Conservation (phyloP, 2,797 vertebrate genomes). For the Poecilia velifera region DNA sequence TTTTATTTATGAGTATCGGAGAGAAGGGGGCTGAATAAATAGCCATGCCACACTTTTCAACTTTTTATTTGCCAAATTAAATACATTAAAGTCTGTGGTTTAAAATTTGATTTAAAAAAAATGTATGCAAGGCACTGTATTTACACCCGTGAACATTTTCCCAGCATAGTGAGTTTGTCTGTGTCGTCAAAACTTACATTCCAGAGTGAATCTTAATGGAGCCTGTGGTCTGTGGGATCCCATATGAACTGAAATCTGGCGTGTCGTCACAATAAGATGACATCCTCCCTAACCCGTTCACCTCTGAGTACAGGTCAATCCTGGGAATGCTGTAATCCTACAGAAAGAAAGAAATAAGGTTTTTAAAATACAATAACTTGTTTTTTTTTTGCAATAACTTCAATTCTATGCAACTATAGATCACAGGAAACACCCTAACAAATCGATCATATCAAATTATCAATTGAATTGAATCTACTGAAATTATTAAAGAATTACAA, state of each 20-base stretch:
- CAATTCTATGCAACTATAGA: background rate
- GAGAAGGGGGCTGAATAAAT: background rate
- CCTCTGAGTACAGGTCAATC: conserved; percentile 92
- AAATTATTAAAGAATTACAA: background rate
- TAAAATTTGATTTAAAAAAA: background rate
- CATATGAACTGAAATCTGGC: conserved; percentile 86
- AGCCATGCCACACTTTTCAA: background rate
- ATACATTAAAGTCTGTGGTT: background rate
- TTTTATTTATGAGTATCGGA: too few species aligned
- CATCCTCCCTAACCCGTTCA: conserved; percentile 87
- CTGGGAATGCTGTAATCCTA: conserved; percentile 91
- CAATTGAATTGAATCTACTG: background rate
- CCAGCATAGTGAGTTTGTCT: background rate
- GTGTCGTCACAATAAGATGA: conserved; percentile 87
- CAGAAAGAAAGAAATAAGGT: background rate
- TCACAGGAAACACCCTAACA: background rate
- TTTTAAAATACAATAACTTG: background rate
- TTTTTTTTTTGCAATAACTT: too few species aligned
- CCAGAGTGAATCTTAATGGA: conserved; percentile 95
- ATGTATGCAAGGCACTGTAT: background rate
- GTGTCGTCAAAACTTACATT: conserved; percentile 83
- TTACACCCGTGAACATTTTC: background rate
- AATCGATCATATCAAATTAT: background rate
- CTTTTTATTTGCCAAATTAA: background rate
- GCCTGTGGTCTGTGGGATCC: conserved; percentile 86